These are phyloP conservation scores for Aradophagus sp. DNA, from an alignment of 1,140 invertebrate genomes.

Conservation along the genomic window DNA sequence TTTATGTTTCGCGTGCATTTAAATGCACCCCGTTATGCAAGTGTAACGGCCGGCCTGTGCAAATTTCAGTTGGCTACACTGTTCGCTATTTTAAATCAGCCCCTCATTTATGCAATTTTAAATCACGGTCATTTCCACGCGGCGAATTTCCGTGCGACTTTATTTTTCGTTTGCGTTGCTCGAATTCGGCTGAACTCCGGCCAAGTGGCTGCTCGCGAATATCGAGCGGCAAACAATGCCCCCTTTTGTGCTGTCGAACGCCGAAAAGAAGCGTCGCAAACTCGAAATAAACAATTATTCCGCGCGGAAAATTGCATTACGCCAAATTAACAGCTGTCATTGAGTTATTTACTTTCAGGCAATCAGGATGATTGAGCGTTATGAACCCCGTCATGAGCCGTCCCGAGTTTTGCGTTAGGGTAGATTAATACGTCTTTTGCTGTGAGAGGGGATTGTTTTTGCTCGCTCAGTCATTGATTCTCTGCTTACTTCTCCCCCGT, in stretches of 20 bases:
- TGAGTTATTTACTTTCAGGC: slow-evolving; percentile 33
- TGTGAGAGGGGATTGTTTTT: slow-evolving; percentile 1
- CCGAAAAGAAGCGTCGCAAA: no score
- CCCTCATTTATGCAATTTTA: slow-evolving; percentile 39
- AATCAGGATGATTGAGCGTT: slow-evolving; percentile 36
- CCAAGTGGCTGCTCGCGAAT: slow-evolving; percentile 1
- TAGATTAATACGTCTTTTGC: slow-evolving; percentile 23
- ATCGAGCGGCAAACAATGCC: not conserved
- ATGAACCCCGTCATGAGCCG: slow-evolving; percentile 20
- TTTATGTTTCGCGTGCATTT: slow-evolving; percentile 38
- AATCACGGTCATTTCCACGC: slow-evolving; percentile 39
- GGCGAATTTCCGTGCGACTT: slow-evolving; percentile 11
- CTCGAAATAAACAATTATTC: no score
- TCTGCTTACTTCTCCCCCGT: no score
- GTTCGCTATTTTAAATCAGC: slow-evolving; percentile 36
- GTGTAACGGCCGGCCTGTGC: slow-evolving; percentile 38
- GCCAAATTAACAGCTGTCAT: slow-evolving; percentile 31
- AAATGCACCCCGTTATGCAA: slow-evolving; percentile 42
- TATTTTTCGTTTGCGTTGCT: slow-evolving; percentile 17
- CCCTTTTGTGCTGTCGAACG: no score
- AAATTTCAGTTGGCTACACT: slow-evolving; percentile 26
- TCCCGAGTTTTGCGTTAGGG: slow-evolving; percentile 19
- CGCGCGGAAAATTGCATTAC: slow-evolving; percentile 9
- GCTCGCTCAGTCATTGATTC: no score
- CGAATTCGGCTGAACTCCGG: slow-evolving; percentile 7